Evolutionary conservation across 2,888 invertebrate species (phyloP).

Genomic region (Anoplius nigerrimus): DNA sequence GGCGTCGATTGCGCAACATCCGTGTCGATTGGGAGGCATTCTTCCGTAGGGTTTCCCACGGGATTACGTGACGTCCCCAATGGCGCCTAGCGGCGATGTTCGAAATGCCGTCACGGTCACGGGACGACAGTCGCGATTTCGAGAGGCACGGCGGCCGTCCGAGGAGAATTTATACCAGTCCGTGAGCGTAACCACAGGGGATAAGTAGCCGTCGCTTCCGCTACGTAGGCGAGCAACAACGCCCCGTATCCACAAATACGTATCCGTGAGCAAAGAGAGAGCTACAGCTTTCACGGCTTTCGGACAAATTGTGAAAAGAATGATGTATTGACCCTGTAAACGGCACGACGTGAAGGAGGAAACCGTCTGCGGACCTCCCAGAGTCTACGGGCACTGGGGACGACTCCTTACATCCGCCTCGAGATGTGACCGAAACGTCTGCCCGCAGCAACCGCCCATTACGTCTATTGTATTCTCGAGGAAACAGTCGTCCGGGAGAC

Average conservation of each 20-base stretch:
- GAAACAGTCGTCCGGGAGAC: slow-evolving; percentile 49
- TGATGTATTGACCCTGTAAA: slow-evolving; percentile 67
- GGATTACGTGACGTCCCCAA: too few relatives aligned
- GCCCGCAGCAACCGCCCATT: slow-evolving; percentile 68
- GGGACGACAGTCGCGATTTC: slow-evolving; percentile 18
- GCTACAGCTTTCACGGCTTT: slow-evolving; percentile 66
- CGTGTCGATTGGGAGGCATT: too few relatives aligned
- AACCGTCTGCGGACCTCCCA: slow-evolving; percentile 64
- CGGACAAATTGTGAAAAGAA: slow-evolving; percentile 69
- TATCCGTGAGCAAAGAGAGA: slow-evolving; percentile 27
- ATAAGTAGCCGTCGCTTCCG: slow-evolving; percentile 67
- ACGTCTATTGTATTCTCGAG: slow-evolving; percentile 60
- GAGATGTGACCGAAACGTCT: slow-evolving; percentile 63
- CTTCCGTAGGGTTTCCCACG: too few relatives aligned
- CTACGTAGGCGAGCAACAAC: slow-evolving; percentile 31
- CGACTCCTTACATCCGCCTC: slow-evolving; percentile 58
- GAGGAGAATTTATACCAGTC: slow-evolving; percentile 58
- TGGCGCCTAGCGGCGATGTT: slow-evolving; percentile 1
- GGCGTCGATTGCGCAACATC: too few relatives aligned
- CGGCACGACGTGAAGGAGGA: slow-evolving; percentile 53
- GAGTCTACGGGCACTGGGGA: slow-evolving; percentile 45
- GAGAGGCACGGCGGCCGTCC: slow-evolving; percentile 42
- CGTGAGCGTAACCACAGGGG: slow-evolving; percentile 51
- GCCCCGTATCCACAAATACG: neutral
- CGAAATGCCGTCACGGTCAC: slow-evolving; percentile 8